These are phyloP conservation scores for Chaunax sp. DNA, from an alignment of 2,797 vertebrate species.

Conservation along the genomic window DNA sequence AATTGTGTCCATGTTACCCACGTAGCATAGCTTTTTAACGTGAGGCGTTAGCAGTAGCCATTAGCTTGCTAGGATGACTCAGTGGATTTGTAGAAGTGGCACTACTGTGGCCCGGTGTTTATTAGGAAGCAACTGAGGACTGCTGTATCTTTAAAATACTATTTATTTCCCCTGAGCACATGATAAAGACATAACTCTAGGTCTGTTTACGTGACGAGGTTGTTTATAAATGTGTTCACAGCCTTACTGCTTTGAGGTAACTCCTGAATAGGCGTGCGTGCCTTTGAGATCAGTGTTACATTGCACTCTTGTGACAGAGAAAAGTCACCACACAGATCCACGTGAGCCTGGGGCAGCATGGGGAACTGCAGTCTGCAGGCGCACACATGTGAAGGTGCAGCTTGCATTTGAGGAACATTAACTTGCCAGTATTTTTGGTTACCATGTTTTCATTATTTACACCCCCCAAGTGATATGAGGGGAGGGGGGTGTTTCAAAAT, in stretches of 20 bases:
- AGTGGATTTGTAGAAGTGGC: constrained; percentile 78
- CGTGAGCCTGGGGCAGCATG: constrained; percentile 46
- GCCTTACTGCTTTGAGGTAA: constrained; percentile 35
- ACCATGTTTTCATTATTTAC: too few species aligned
- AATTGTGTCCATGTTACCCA: accelerated
- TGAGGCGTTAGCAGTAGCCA: neutral
- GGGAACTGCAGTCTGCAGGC: constrained; percentile 34
- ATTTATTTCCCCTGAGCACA: accelerated
- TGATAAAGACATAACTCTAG: too few species aligned
- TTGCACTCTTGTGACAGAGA: constrained; percentile 70
- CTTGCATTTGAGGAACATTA: neutral
- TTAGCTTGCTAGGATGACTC: constrained; percentile 86
- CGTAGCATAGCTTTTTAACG: neutral
- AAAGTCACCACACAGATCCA: constrained; percentile 47
- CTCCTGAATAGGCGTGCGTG: constrained; percentile 8
- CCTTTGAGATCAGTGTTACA: constrained; percentile 67
- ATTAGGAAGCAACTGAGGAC: constrained; percentile 3
- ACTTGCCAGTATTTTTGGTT: neutral
- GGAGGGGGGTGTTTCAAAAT: too few species aligned
- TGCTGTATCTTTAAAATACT: neutral
- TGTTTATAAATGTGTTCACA: constrained; percentile 50
- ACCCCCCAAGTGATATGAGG: too few species aligned
- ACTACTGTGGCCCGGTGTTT: constrained; percentile 64
- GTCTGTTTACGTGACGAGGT: constrained; percentile 24
- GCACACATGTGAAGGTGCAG: constrained; percentile 43